These are phyloP conservation scores for Oophaga pumilio DNA, from an alignment of 2,113 vertebrate species.

Conservation along the genomic window DNA sequence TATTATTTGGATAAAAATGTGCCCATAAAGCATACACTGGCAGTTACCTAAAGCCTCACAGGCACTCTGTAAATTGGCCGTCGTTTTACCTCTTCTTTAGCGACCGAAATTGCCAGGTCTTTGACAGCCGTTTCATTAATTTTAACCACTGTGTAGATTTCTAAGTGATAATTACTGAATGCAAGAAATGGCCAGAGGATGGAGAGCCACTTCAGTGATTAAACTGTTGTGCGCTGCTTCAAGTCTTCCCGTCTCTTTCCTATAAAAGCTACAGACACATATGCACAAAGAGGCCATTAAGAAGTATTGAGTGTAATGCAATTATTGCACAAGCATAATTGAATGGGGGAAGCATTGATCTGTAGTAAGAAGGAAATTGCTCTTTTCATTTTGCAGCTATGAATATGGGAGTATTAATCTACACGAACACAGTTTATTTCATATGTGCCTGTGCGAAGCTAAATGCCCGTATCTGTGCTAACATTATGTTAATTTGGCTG, in stretches of 20 bases:
- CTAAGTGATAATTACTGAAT: conserved; percentile 68
- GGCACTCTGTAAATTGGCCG: neutral
- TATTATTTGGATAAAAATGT: neutral
- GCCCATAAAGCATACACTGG: neutral
- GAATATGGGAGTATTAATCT: conserved; percentile 92
- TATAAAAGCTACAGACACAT: conserved; percentile 73
- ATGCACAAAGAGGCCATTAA: conserved; percentile 85
- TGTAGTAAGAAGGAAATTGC: conserved; percentile 97
- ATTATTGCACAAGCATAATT: conserved; percentile 98
- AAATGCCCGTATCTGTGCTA: conserved; percentile 80
- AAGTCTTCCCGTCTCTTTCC: conserved; percentile 70
- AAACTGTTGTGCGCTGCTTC: conserved; percentile 74
- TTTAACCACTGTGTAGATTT: conserved; percentile 59
- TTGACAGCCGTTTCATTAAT: conserved; percentile 56
- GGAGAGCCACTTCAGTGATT: conserved; percentile 73
- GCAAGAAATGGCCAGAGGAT: conserved; percentile 72
- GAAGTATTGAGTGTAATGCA: conserved; percentile 88
- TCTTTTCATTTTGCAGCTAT: conserved; percentile 94
- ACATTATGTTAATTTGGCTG: conserved; percentile 85
- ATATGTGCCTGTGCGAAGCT: conserved; percentile 84
- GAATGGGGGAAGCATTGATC: conserved; percentile 98
- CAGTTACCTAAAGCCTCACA: neutral
- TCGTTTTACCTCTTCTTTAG: conserved; percentile 14
- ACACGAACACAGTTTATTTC: conserved; percentile 88
- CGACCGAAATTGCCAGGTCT: neutral